A percentile compares a stretch with the other conserved stretches of the same genome.
These are phyloP conservation scores for Eulacestoma nigropectus DNA, from an alignment of 2,113 vertebrate species.

Conservation along the genomic window DNA sequence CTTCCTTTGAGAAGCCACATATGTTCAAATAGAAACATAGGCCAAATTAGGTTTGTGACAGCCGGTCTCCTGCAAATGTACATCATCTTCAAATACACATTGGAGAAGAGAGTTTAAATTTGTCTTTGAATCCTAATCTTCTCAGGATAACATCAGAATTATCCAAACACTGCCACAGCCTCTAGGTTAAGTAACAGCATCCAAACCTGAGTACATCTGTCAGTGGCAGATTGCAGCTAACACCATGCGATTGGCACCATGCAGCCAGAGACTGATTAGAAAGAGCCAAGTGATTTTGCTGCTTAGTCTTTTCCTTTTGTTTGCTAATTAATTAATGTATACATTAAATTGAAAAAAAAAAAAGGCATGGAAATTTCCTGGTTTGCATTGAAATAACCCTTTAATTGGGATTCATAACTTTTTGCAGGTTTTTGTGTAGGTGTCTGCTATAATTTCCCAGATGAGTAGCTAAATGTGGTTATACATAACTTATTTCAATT, in stretches of 20 bases:
- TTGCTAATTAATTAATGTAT: slow-evolving; percentile 1
- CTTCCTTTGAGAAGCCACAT: slow-evolving; percentile 33
- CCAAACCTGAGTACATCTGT: slow-evolving; percentile 59
- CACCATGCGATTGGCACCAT: not conserved
- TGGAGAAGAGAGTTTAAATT: slow-evolving; percentile 32
- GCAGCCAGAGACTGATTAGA: not conserved
- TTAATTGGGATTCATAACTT: not conserved
- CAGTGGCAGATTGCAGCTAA: slow-evolving; percentile 54
- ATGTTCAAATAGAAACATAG: slow-evolving; percentile 45
- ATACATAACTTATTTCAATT: not conserved
- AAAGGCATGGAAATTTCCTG: not conserved
- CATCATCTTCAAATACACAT: not conserved
- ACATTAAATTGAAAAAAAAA: not conserved
- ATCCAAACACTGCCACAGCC: slow-evolving; percentile 18
- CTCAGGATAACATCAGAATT: slow-evolving; percentile 54
- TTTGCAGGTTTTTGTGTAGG: not conserved
- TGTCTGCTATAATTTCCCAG: not conserved
- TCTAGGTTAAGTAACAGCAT: slow-evolving; percentile 46
- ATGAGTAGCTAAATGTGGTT: not conserved
- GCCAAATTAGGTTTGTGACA: slow-evolving; percentile 22
- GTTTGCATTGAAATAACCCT: not conserved
- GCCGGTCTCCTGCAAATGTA: not conserved
- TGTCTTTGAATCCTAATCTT: slow-evolving; percentile 38
- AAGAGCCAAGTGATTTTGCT: not conserved
- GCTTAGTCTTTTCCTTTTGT: not conserved